Evolutionary conservation across 2,797 vertebrate species (phyloP), one percentile per base, ranked within the genome.

Genomic region (Crenuchus spilurus): DNA sequence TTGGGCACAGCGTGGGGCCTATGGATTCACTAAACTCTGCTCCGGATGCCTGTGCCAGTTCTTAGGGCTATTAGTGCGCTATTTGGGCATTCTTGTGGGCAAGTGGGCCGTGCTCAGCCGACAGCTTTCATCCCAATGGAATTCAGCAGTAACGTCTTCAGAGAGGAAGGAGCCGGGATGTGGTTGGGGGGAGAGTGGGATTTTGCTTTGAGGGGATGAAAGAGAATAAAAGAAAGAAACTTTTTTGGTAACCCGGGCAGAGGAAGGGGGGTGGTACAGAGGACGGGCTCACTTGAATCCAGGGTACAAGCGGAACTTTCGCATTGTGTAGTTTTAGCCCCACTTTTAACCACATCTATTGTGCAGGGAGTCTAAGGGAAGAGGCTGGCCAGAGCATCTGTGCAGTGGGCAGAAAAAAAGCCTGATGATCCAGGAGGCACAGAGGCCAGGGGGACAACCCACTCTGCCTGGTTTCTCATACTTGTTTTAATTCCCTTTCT

Each of bases 101-200:
- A 93, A 93, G 88, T 85, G 87, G 90, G 88, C 85, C 87, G 85
- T 82, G 85, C 85, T 76, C 87, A 87, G 85, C 89, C 90, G 88
- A 88, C 81, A 87, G 89, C 86, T 91, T 93, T 93, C 78, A 89
- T 93, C 91, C 91, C 88, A 87, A 88, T 91, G 92, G 93, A 92
- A 93, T 95, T 94, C 77, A 65, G 89, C 80, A 83, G 92, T 89
- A 88, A 90, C 86, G 87, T 86, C 84, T 91, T 84, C 74, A 87
- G 87, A 88, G 85, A 86, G 87, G 88, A 82, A 87, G 84, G 85
- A 76, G 87, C 84, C 9, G 68, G 83, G 77, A 80, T 84, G 82
- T 80, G 79, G 82, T 64, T 70, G 46, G 63, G 11, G 44, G 80
- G 82, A 75, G 16, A 81, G 85, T 67, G 61, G 65, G 13, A 24